Conservation (phyloP, 2,113 vertebrate genomes). For the Aegotheles bennettii region DNA sequence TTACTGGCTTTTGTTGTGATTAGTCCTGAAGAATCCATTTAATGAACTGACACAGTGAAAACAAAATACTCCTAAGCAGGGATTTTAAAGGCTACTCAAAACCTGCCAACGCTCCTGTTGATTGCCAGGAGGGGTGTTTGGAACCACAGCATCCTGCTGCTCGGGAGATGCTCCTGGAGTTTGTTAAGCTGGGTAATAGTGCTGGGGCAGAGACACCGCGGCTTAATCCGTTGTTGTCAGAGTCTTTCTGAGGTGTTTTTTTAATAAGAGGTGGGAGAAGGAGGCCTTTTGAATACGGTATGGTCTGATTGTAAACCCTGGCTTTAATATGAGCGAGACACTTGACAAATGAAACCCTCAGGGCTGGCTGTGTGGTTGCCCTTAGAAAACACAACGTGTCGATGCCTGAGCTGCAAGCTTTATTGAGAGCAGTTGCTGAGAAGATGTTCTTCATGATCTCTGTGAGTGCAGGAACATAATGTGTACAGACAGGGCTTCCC, state of each 20-base stretch:
- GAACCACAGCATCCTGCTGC: not conserved
- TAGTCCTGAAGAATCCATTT: constrained; percentile 25
- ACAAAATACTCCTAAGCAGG: not conserved
- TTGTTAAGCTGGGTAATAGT: not conserved
- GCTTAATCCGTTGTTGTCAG: not conserved
- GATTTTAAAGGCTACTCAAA: not conserved
- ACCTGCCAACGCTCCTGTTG: not conserved
- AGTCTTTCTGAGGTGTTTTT: not conserved
- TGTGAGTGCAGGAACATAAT: not conserved
- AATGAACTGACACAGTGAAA: not conserved
- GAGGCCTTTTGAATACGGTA: not conserved
- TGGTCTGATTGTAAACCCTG: not conserved
- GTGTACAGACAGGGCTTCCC: not conserved
- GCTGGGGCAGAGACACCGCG: not conserved
- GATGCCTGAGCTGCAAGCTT: not conserved
- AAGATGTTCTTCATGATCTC: not conserved
- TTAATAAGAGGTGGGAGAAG: not conserved
- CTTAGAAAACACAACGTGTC: not conserved
- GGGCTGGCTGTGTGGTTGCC: not conserved
- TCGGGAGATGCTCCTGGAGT: not conserved
- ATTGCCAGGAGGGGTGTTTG: not conserved
- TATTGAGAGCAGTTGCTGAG: not conserved
- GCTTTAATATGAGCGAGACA: not conserved
- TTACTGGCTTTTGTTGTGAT: not conserved
- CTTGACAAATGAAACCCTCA: not conserved